Percentiles rank a stretch among this genome's conserved stretches.
Evolutionary conservation across 2,113 vertebrate species (phyloP).

Genomic region (Pelodiscus sinensis): DNA sequence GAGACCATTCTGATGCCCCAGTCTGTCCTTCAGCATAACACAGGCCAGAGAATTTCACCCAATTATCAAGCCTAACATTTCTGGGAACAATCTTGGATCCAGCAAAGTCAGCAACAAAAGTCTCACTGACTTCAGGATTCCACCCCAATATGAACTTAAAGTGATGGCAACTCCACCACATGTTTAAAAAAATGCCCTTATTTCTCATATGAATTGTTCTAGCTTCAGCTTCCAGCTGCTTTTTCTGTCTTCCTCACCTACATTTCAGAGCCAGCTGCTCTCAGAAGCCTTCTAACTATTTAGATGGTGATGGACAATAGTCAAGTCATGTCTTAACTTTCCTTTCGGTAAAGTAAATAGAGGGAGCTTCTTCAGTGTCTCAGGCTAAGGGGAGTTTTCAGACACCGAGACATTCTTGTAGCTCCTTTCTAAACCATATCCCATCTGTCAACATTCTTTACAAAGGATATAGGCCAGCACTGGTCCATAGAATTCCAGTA

Average conservation of each 20-base stretch:
- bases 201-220: neutral
- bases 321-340: neutral
- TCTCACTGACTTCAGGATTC: neutral
- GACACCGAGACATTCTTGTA: neutral
- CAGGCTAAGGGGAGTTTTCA: accelerated
- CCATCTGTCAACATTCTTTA: neutral
- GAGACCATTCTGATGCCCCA: accelerated
- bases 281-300: neutral
- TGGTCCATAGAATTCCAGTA: neutral
- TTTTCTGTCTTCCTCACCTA: neutral
- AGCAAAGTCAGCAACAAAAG: neutral
- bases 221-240: neutral
- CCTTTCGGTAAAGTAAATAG: accelerated
- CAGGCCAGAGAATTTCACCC: neutral
- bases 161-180: neutral
- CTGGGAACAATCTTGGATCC: neutral
- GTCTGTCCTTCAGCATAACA: neutral
- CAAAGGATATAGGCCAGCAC: too few species aligned
- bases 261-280: neutral
- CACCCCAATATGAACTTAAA: neutral
- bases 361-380: neutral
- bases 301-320: neutral
- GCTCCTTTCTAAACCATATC: neutral
- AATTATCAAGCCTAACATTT: accelerated
- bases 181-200: neutral